Conservation (phyloP, 2,888 invertebrate species). For the Cremastobaeus sp. region DNA sequence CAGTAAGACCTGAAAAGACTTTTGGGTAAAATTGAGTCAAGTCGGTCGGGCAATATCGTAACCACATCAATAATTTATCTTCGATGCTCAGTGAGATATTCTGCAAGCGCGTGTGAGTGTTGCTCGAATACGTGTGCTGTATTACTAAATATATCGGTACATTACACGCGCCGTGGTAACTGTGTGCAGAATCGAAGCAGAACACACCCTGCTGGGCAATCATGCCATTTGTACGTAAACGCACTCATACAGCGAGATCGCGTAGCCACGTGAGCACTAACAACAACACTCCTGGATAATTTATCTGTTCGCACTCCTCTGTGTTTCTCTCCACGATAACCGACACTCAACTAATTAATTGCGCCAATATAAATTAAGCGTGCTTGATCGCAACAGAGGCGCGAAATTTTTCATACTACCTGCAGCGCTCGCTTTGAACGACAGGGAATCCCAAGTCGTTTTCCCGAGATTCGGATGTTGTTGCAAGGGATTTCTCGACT, state of each 20-base stretch:
- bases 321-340: conserved; percentile 6
- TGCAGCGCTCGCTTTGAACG: too few relatives aligned
- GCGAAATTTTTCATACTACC: not conserved
- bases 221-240: conserved; percentile 18
- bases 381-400: too few relatives aligned
- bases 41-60: conserved; percentile 39
- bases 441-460: too few relatives aligned
- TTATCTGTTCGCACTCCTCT: conserved; percentile 11
- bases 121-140: conserved; percentile 21
- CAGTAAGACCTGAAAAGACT: conserved; percentile 31
- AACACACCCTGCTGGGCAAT: conserved; percentile 11
- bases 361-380: not conserved
- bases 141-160: conserved; percentile 32
- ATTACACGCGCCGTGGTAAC: conserved; percentile 29
- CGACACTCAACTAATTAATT: conserved; percentile 12
- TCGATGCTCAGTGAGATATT: conserved; percentile 34
- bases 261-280: not conserved
- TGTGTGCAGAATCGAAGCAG: conserved; percentile 19
- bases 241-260: not conserved
- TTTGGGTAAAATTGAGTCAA: conserved; percentile 39
- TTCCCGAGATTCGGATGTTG: conserved; percentile 8
- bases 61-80: conserved; percentile 52
- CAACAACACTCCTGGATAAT: too few relatives aligned
- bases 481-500: not conserved
- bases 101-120: not conserved